phyloP scores from a whole-genome alignment of 1,140 invertebrate species.

The Chlorops oryzae region DNA sequence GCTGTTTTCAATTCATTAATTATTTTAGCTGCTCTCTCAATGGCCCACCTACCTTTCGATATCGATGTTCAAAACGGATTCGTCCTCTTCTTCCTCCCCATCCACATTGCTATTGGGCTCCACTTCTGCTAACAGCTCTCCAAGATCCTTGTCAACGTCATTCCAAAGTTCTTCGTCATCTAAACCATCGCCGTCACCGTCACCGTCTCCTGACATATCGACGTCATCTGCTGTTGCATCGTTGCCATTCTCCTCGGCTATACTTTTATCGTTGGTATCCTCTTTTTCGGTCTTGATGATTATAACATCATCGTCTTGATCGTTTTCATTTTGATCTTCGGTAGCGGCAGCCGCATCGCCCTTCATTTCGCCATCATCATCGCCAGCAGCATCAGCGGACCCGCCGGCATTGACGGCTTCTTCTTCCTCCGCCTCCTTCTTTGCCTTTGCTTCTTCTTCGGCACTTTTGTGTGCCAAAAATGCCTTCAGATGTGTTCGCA shows the following conservation, averaged over 20 bases:
- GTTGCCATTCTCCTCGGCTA: slow-evolving; percentile 51
- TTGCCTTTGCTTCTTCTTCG: slow-evolving; percentile 58
- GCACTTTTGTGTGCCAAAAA: slow-evolving; percentile 69
- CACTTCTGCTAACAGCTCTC: slow-evolving; percentile 60
- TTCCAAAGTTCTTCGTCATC: slow-evolving; percentile 66
- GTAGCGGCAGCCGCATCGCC: slow-evolving; percentile 56
- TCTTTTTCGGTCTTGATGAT: slow-evolving; percentile 23
- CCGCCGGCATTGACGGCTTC: too few species aligned
- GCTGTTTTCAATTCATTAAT: too few species aligned
- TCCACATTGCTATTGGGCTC: slow-evolving; percentile 51
- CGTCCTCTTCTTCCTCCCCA: slow-evolving; percentile 67
- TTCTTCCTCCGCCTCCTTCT: slow-evolving; percentile 54
- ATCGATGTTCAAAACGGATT: slow-evolving; percentile 54
- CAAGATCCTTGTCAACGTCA: slow-evolving; percentile 68
- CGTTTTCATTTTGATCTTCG: slow-evolving; percentile 52
- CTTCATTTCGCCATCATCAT: slow-evolving; percentile 31
- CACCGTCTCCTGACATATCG: slow-evolving; percentile 26
- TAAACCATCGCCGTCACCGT: slow-evolving; percentile 47
- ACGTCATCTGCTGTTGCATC: slow-evolving; percentile 27
- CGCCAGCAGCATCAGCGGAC: slow-evolving; percentile 28
- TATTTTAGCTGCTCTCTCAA: too few species aligned
- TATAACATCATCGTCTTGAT: slow-evolving; percentile 26
- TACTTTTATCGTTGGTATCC: slow-evolving; percentile 17
- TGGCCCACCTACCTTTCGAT: slow-evolving; percentile 28
- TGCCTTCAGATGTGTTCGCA: slow-evolving; percentile 62